Percentiles rank a stretch among this genome's conserved stretches.
phyloP scores from a whole-genome alignment of 2,113 vertebrate species.

The Siniperca chuatsi region DNA sequence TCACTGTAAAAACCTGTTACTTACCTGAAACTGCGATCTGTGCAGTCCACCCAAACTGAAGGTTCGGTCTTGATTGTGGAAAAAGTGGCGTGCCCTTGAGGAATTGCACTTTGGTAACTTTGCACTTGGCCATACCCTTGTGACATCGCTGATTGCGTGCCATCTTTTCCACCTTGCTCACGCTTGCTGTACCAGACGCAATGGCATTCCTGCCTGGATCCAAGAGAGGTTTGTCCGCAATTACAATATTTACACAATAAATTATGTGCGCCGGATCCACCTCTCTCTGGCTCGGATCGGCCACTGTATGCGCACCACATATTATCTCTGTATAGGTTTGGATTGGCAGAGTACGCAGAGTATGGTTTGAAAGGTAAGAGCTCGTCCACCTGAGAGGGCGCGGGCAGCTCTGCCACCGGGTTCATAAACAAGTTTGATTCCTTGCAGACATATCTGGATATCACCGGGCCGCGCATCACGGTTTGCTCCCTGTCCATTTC shows the following conservation, averaged over 20 bases:
- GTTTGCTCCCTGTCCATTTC: slow-evolving; percentile 51
- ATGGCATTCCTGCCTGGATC: slow-evolving; percentile 57
- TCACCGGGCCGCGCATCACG: slow-evolving; percentile 50
- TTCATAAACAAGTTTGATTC: slow-evolving; percentile 63
- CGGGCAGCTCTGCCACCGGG: slow-evolving; percentile 35
- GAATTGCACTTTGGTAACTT: slow-evolving; percentile 70
- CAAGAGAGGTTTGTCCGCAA: slow-evolving; percentile 40
- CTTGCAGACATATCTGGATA: slow-evolving; percentile 59
- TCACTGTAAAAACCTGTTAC: not conserved
- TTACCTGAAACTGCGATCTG: slow-evolving; percentile 74
- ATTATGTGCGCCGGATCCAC: slow-evolving; percentile 19
- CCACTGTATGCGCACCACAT: slow-evolving; percentile 61
- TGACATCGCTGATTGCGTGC: slow-evolving; percentile 39
- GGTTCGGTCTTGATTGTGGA: slow-evolving; percentile 73
- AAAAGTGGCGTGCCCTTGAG: slow-evolving; percentile 55
- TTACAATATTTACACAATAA: slow-evolving; percentile 71
- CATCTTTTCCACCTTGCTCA: slow-evolving; percentile 44
- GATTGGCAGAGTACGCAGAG: slow-evolving; percentile 18
- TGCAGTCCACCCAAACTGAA: slow-evolving; percentile 66
- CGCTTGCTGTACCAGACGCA: slow-evolving; percentile 61
- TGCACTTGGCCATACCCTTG: slow-evolving; percentile 69
- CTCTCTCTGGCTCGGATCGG: slow-evolving; percentile 39
- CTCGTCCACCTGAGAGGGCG: slow-evolving; percentile 45
- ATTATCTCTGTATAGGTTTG: slow-evolving; percentile 39
- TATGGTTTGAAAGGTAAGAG: slow-evolving; percentile 34